Evolutionary conservation across 1,140 invertebrate species (phyloP), one percentile per base, ranked within the genome.

Genomic region (Lithobius niger): DNA sequence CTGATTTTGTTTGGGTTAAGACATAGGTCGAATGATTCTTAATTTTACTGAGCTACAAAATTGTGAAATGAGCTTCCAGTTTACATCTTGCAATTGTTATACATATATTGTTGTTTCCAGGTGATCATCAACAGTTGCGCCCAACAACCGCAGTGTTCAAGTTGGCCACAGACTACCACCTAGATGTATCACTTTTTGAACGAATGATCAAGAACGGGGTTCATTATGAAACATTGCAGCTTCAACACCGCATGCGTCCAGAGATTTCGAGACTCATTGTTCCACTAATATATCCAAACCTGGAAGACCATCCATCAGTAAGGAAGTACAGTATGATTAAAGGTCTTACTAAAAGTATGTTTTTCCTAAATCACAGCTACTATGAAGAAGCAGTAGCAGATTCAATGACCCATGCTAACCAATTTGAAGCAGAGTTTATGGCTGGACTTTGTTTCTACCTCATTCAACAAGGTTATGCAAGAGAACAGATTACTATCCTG

Each of bases 101-200:
- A n/a, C n/a, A n/a, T n/a, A n/a, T n/a, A 10, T 10, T 47, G 44
- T 47, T 16, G 6, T 6, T 19, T 57, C 22, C 36, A 50, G 60
- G 60, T 2, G 60, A 62, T 47, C 64, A 65, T 10, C 57, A 79
- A 61, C 84, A 88, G 65, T 65, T 88, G 31, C 75, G 81, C 55
- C 84, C 84, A 0, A 76, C 71, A 19, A 77, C 79, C 2, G 75
- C 80, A 6, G 74, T 76, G 49, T 78, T 77, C 63, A 63, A 69
- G 36, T 65, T 84, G 43, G 77, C 77, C 24, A 75, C 68, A 56
- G 61, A 79, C 48, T 79, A 73, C 61, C 71, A 80, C 44, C 66
- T 84, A 19, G 79, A 85, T 49, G 74, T 85, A 28, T 86, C 83
- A 1, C 67, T 88, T 26, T 86, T 86, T 66, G 83, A 86, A 65